Evolutionary conservation across 2,888 invertebrate genomes (phyloP), one percentile per base, ranked within the genome.

Genomic region (Caenorhabditis afra): DNA sequence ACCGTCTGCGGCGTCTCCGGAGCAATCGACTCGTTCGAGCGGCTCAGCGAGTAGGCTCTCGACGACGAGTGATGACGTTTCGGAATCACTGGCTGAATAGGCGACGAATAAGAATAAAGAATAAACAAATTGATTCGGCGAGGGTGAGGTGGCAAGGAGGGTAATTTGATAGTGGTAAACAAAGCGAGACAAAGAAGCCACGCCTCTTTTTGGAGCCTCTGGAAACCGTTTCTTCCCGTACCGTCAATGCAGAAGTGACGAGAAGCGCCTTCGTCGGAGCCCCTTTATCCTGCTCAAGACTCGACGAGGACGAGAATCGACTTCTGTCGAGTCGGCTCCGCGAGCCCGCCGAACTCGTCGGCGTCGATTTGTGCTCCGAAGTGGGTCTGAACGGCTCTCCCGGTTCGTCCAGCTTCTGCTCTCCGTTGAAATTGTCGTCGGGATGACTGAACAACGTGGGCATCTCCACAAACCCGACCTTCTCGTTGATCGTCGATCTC

Each of bases 391-490:
- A 75, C 11, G 67, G 62, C 50, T 64, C 65, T 14, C 57, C 57
- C 3, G 41, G 37, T 18, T 64, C 65, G 14, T 70, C 7, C n/a
- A n/a, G n/a, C n/a, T n/a, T n/a, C n/a, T n/a, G n/a, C 29, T 29
- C 57, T 45, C 39, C 55, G 20, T 57, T 57, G 29, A 77, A 77
- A 16, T 41, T 41, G 18, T 77, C 76, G 64, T 77, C 76, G n/a
- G 76, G 76, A 70, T 77, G 76, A 58, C 76, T 77, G 41, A 55
- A 77, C n/a, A 77, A 64, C 16, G 76, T 77, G 11, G 76, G 76
- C 37, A 77, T 70, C 22, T 70, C 76, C 1, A 59, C 57, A 20
- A 77, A 70, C 68, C 12, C 62, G 23, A 41, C 23, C 16, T 14
- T 70, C 70, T 18, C 49, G 29, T 29, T 66, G 22, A 18, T 12